Conservation (phyloP, 2,113 vertebrate species). For the Ciconia maguari region DNA sequence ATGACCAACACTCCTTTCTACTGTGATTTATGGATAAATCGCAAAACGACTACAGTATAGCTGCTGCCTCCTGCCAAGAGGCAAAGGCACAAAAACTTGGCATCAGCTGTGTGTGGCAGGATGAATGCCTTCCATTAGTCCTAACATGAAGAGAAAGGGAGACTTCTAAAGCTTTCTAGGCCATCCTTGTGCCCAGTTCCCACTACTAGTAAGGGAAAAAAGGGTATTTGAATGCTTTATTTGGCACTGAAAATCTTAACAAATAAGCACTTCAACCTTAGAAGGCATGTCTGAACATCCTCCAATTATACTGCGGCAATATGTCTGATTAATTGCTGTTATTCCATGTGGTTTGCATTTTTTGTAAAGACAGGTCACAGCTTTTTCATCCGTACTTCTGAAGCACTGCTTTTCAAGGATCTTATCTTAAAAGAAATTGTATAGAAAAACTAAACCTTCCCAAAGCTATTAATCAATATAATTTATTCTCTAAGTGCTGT, state of each 20-base stretch:
- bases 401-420: not conserved
- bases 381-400: not conserved
- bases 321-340: not conserved
- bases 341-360: not conserved
- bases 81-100: conserved; percentile 24
- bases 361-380: not conserved
- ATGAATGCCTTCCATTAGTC: not conserved
- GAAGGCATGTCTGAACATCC: not conserved
- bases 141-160: not conserved
- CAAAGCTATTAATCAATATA: not conserved
- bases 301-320: not conserved
- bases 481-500: not conserved
- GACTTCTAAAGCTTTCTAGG: not conserved
- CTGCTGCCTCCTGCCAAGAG: conserved; percentile 25
- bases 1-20: not conserved
- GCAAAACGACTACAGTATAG: not conserved
- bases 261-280: not conserved
- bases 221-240: not conserved
- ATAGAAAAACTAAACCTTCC: not conserved
- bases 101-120: not conserved
- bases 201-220: not conserved
- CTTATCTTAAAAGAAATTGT: not conserved
- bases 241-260: not conserved
- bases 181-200: not conserved
- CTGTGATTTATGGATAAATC: conserved; percentile 5